Evolutionary conservation across 1,140 invertebrate species (phyloP), one percentile per base, ranked within the genome.

Genomic region (Dendroctonus ponderosae): DNA sequence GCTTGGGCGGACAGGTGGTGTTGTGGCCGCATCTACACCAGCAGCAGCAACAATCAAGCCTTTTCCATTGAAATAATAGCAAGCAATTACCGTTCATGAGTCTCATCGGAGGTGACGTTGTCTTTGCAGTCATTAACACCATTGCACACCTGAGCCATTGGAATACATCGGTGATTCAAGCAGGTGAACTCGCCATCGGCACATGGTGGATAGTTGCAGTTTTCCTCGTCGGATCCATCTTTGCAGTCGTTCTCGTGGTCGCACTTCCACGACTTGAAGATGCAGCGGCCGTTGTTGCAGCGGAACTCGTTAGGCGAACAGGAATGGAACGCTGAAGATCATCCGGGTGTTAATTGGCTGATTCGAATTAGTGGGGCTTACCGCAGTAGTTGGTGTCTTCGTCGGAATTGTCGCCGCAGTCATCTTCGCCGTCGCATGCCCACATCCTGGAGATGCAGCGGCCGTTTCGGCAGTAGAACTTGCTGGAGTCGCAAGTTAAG

Each of bases 231-330:
- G 15, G 91, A 93, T 0, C 89, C 88, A 76, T 99, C 92, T 72
- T 93, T 90, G 78, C 96, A 98, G 73, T 99, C 95, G 74, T 98
- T 96, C 82, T 91, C 96, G 77, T 92, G 90, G 79, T 96, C 94
- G 75, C 94, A 96, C 77, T 93, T 92, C 94, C 93, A 97, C 0
- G 92, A 91, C 74, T 92, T 92, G 75, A 96, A 96, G 68, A 98
- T 97, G 74, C 96, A 98, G 3, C 95, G 85, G 0, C 93, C 94
- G 75, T 98, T 98, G 58, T 89, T 89, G 80, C 96, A 99, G 26
- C 93, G 86, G 84, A 96, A 98, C 78, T 98, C 94, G 72, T 91
- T 94, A 0, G 90, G 85, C 15, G 90, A 92, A 77, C 96, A 98
- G 0, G 93, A 95, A 75, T 98, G 93, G 76, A 92, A 91, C 7